Evolutionary conservation across 2,888 invertebrate genomes (phyloP).

Genomic region (Agriopis marginaria): DNA sequence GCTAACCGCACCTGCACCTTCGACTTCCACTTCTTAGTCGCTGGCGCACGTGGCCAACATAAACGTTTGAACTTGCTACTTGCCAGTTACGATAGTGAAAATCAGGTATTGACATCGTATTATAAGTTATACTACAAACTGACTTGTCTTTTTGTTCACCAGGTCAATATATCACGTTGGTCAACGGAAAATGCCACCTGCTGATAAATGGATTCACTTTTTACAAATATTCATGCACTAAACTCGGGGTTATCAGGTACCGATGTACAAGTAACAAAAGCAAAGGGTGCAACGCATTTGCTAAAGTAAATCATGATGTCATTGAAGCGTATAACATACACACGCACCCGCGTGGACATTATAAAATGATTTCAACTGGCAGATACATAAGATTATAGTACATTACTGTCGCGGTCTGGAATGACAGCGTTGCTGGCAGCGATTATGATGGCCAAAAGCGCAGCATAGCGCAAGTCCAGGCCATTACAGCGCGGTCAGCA

Average conservation of each 20-base stretch:
- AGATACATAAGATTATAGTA: conserved; percentile 1
- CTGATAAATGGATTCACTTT: conserved; percentile 14
- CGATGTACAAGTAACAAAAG: not conserved
- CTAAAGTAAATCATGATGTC: not conserved
- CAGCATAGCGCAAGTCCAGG: no score
- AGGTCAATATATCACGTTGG: conserved; percentile 10
- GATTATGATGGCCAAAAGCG: no score
- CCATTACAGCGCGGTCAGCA: no score
- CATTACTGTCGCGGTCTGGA: no score
- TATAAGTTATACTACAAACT: not conserved
- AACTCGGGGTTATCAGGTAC: not conserved
- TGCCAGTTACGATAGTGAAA: no score
- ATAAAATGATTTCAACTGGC: not conserved
- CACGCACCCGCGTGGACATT: not conserved
- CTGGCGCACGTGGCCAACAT: no score
- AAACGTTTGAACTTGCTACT: no score
- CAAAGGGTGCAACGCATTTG: not conserved
- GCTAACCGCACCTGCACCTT: no score
- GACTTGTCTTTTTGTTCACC: not conserved
- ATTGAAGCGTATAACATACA: not conserved
- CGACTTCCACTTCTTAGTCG: no score
- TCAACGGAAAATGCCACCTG: conserved; percentile 10
- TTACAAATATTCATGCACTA: conserved; percentile 1
- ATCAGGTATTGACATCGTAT: no score
- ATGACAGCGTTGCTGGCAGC: no score